Conservation (phyloP, 2,113 vertebrate genomes). For the Pelecanoides urinatrix region DNA sequence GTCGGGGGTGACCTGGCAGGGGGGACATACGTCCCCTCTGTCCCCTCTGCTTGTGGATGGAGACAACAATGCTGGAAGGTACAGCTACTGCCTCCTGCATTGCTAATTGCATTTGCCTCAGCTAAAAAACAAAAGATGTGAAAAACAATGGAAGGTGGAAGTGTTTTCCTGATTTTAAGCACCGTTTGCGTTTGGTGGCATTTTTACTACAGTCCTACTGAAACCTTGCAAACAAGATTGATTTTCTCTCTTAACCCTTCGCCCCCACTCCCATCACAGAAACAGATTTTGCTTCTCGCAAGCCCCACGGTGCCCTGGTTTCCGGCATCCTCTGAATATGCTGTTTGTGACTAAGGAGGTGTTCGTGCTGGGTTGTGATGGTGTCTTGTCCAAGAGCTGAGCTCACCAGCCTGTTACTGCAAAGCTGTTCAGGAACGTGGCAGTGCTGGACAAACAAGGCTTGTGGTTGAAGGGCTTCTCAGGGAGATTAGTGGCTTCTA, state of each 20-base stretch:
- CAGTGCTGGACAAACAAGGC: not conserved
- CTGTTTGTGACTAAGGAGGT: not conserved
- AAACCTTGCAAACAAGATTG: not conserved
- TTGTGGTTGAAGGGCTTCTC: not conserved
- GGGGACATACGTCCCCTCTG: not conserved
- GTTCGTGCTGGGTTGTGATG: not conserved
- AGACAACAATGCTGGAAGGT: not conserved
- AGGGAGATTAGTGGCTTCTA: not conserved
- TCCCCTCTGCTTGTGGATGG: not conserved
- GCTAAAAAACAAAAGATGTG: not conserved
- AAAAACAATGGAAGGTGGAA: not conserved
- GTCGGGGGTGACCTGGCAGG: not conserved
- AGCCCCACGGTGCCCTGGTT: accelerated
- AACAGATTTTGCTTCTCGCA: not conserved
- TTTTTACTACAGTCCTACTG: not conserved
- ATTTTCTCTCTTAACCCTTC: not conserved
- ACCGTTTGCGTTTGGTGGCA: not conserved
- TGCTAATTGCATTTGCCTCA: not conserved
- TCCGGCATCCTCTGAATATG: not conserved
- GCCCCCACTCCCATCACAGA: not conserved
- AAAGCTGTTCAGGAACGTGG: not conserved
- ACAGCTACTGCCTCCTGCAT: not conserved
- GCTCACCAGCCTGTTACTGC: not conserved
- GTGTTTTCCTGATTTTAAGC: not conserved
- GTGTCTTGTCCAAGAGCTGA: not conserved